Base-by-base conservation (phyloP, 1,140 invertebrate genomes). In the Macrocentrus cingulum region DNA sequence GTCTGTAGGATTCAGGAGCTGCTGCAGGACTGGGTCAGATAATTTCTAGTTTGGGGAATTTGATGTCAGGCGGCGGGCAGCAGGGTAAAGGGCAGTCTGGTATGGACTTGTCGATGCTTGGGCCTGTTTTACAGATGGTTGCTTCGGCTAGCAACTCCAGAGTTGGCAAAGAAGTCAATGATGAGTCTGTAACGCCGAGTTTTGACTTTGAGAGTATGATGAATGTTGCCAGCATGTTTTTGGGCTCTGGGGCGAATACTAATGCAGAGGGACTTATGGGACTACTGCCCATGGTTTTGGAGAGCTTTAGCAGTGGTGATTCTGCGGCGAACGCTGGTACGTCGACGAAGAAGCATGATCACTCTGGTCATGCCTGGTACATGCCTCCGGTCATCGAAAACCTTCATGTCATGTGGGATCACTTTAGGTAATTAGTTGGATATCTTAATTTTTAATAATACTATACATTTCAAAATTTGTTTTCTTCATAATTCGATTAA, bases 341-440 rank as follows among this genome's bases (percentile, higher is more conserved):
- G n/a, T n/a, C n/a, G n/a, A n/a, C n/a, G n/a, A 0, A 80, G 74
- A 25, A 83, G 29, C 82, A 86, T 34, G 83, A 85, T 19, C 88
- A 91, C 60, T 83, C 84, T n/a, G 85, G 82, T n/a, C 88, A 90
- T 54, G 83, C 86, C 0, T 84, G 84, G 74, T 86, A 87, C 60
- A 72, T 91, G 57, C 89, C 89, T 0, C 89, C 90, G 0, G 81
- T 91, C 64, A 64, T 92, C 32, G 89, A 90, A 65, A 88, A 87
- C 51, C 62, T 85, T 1, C 88, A 91, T 66, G 72, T 90, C 0
- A 84, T 89, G 65, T 91, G 89, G 85, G 88, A 91, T 59, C 84
- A 90, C 41, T 91, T 91, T 66, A 77, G 75, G 76, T 75, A 68
- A n/a, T n/a, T n/a, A n/a, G n/a, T n/a, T n/a, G n/a, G n/a, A n/a